A percentile compares a stretch with the other conserved stretches of the same genome.
These are phyloP conservation scores for Saimiri boliviensis DNA, from an alignment of 2,113 vertebrate genomes.

Conservation along the genomic window DNA sequence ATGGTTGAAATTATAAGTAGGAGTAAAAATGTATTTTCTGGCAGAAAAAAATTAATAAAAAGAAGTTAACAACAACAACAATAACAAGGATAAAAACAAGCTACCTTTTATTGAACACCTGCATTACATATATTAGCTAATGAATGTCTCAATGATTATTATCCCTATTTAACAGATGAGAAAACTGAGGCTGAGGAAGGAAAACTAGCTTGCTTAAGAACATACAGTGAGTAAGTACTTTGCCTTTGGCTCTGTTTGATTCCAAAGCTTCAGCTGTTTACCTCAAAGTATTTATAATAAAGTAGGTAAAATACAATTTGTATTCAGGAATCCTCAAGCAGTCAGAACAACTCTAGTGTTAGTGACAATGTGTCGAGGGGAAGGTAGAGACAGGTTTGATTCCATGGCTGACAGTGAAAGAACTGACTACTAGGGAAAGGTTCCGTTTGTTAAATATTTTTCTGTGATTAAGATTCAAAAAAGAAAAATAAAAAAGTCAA, in stretches of 20 bases:
- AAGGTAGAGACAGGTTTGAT: not conserved
- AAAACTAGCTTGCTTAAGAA: not conserved
- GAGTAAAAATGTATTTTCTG: not conserved
- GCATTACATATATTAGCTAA: not conserved
- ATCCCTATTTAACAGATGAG: not conserved
- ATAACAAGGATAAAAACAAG: not conserved
- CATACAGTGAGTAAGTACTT: not conserved
- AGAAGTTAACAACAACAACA: not conserved
- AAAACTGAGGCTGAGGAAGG: not conserved
- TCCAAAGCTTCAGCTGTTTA: not conserved
- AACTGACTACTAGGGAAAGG: not conserved
- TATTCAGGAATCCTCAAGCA: not conserved
- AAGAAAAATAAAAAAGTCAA: slow-evolving; percentile 42
- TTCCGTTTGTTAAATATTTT: not conserved
- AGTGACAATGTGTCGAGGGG: not conserved
- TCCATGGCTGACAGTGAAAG: not conserved
- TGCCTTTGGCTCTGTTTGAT: not conserved
- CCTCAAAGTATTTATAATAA: not conserved
- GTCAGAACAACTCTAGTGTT: not conserved
- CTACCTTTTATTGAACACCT: not conserved
- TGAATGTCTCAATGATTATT: not conserved
- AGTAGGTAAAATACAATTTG: not conserved
- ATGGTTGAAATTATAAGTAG: not conserved
- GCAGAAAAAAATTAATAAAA: not conserved
- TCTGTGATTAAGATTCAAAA: not conserved